Percentiles rank a stretch among this genome's conserved stretches.
phyloP scores from a whole-genome alignment of 2,113 vertebrate species.

The Tursiops truncatus region DNA sequence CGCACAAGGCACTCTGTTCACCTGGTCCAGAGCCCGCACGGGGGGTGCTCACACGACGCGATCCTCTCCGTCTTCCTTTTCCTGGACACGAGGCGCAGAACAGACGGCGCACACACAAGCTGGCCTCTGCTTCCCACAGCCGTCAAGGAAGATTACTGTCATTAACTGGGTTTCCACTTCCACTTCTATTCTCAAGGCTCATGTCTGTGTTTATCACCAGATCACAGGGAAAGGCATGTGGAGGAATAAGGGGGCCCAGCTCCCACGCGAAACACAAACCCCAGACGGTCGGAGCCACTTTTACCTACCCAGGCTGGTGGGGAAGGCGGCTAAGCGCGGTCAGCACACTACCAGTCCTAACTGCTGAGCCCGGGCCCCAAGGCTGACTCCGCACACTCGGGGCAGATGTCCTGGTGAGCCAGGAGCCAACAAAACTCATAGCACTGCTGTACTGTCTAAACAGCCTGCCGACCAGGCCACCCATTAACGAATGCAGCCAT shows the following conservation, averaged over 20 bases:
- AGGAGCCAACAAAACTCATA: conserved; percentile 18
- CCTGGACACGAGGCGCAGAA: not conserved
- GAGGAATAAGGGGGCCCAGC: not conserved
- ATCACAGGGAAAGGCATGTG: not conserved
- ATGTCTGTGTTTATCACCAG: conserved; percentile 32
- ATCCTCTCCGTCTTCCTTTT: not conserved
- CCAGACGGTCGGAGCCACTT: not conserved
- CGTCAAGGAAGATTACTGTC: not conserved
- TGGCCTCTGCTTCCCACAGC: not conserved
- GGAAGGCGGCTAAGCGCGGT: not conserved
- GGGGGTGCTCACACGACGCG: not conserved
- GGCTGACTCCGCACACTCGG: not conserved
- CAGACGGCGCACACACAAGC: not conserved
- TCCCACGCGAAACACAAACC: not conserved
- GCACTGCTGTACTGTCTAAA: conserved; percentile 48
- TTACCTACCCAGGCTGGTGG: not conserved
- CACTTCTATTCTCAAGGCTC: conserved; percentile 45
- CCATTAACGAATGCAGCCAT: conserved; percentile 49
- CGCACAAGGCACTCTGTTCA: too few relatives aligned
- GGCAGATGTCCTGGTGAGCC: not conserved
- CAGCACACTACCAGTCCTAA: not conserved
- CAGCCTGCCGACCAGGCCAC: conserved; percentile 33
- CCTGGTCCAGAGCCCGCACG: not conserved
- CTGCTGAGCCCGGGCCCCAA: not conserved
- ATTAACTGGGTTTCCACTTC: conserved; percentile 29